These are phyloP conservation scores for Protobothrops mucrosquamatus DNA, from an alignment of 2,113 vertebrate genomes.

Conservation along the genomic window DNA sequence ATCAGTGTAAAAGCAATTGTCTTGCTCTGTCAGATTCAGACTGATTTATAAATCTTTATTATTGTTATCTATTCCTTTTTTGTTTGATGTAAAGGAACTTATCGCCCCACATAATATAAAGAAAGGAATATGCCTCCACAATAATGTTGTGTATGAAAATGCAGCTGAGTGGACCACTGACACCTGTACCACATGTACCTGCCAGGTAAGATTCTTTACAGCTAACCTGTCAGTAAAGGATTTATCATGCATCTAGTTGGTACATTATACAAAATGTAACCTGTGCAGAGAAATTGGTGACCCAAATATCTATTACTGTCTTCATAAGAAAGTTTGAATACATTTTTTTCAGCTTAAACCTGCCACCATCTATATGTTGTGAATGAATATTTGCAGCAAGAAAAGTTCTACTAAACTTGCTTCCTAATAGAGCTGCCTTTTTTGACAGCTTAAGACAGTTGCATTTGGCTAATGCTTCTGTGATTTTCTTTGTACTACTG, in stretches of 20 bases:
- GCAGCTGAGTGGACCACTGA: slow-evolving; percentile 93
- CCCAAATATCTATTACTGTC: not conserved
- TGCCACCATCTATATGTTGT: not conserved
- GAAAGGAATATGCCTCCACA: slow-evolving; percentile 82
- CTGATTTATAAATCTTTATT: not conserved
- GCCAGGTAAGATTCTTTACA: slow-evolving; percentile 78
- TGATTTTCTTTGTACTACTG: not conserved
- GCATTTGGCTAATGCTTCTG: slow-evolving; percentile 19
- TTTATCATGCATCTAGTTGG: not conserved
- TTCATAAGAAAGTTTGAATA: not conserved
- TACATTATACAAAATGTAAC: not conserved
- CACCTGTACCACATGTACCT: slow-evolving; percentile 93
- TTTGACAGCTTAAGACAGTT: slow-evolving; percentile 38
- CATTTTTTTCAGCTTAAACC: not conserved
- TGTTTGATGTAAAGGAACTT: slow-evolving; percentile 78
- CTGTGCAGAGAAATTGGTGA: not conserved
- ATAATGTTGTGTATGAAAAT: slow-evolving; percentile 82
- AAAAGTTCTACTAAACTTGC: slow-evolving; percentile 20
- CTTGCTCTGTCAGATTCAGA: not conserved
- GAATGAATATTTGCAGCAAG: not conserved
- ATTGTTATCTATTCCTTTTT: slow-evolving; percentile 7
- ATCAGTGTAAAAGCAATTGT: not conserved
- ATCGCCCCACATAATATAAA: slow-evolving; percentile 68
- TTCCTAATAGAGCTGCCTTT: not conserved
- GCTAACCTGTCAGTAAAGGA: not conserved